Percentiles rank a stretch among this genome's conserved stretches.
Conservation (phyloP, 2,113 vertebrate species). For the Cardinalis cardinalis region DNA sequence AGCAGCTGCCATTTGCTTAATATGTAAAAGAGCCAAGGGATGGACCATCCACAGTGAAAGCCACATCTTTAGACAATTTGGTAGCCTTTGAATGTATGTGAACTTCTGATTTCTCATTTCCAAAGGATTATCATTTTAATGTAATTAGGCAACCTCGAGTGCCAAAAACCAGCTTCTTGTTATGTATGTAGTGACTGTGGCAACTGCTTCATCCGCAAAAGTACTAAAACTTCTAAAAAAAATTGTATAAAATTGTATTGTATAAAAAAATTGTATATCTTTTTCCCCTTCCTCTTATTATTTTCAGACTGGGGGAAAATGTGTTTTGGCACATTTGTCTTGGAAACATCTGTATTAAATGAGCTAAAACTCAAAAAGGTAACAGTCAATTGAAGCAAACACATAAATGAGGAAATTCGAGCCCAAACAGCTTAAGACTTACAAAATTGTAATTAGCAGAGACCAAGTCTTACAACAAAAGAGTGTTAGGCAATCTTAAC, state of each 20-base stretch:
- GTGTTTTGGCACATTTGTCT: background rate
- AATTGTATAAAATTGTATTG: background rate
- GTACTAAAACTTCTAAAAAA: background rate
- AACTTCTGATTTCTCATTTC: background rate
- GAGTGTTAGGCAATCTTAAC: background rate
- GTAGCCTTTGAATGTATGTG: background rate
- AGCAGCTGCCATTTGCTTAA: background rate
- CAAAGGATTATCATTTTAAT: background rate
- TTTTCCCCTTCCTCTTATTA: background rate
- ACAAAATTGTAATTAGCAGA: background rate
- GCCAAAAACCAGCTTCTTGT: background rate
- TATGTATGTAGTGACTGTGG: accelerated
- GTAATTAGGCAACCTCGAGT: accelerated
- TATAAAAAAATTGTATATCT: background rate
- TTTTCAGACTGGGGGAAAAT: background rate
- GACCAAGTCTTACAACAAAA: background rate
- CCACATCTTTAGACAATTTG: background rate
- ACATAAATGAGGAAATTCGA: background rate
- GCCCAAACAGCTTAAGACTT: background rate
- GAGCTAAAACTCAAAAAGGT: background rate
- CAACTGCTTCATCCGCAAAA: background rate
- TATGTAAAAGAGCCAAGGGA: background rate
- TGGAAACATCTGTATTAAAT: background rate
- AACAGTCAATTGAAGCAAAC: background rate
- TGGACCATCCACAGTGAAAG: background rate